Conservation (phyloP, 1,140 invertebrate species). For the Trachelipus rathkii region DNA sequence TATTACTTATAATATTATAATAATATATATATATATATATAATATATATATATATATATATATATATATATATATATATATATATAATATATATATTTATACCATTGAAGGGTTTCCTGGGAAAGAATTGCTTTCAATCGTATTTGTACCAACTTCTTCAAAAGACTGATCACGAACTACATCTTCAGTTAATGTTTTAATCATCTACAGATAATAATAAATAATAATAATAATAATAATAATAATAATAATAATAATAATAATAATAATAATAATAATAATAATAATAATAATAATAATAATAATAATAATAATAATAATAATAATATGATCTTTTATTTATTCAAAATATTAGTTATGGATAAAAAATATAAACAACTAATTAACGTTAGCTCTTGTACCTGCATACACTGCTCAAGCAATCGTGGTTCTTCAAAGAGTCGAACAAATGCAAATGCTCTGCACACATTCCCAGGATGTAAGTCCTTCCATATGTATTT, state of each 20-base stretch:
- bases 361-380: conserved; percentile 24
- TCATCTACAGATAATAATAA: conserved; percentile 25
- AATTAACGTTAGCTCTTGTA: conserved; percentile 47
- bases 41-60: neutral
- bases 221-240: conserved; percentile 16
- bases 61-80: no score
- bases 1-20: neutral
- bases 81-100: neutral
- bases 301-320: conserved; percentile 20
- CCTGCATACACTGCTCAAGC: conserved; percentile 72
- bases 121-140: conserved; percentile 65
- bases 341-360: neutral
- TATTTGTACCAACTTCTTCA: conserved; percentile 67
- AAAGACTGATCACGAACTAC: conserved; percentile 69
- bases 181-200: conserved; percentile 59
- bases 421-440: conserved; percentile 74
- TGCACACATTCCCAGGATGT: conserved; percentile 70
- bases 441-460: conserved; percentile 77
- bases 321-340: conserved; percentile 5
- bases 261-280: no score
- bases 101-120: conserved; percentile 36
- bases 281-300: no score
- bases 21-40: conserved; percentile 26
- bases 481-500: conserved; percentile 73
- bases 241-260: conserved; percentile 27